These are phyloP conservation scores for Eudasyphora cyanicolor DNA, from an alignment of 2,888 invertebrate genomes.

Conservation along the genomic window DNA sequence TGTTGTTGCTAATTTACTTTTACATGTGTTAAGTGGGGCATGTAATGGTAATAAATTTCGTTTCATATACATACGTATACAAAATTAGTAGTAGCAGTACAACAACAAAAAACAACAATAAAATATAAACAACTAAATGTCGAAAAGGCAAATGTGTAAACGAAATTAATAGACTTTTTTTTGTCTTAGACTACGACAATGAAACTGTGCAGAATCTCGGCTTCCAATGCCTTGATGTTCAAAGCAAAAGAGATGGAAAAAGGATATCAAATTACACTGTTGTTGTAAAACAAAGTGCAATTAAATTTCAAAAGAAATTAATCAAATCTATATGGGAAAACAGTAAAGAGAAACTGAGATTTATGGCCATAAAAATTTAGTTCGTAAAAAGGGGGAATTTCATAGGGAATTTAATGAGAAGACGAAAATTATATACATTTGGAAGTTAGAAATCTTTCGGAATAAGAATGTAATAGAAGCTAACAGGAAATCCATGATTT, in stretches of 20 bases:
- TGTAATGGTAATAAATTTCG: conserved; percentile 61
- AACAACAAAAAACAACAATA: not conserved
- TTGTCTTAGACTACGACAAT: not conserved
- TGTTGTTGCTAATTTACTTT: conserved; percentile 60
- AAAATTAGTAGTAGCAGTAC: not conserved
- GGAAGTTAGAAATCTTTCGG: too few species aligned
- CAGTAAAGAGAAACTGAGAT: not conserved
- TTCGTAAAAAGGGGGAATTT: not conserved
- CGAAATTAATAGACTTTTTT: conserved; percentile 22
- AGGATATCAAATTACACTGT: not conserved
- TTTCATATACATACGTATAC: not conserved
- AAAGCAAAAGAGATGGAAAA: not conserved
- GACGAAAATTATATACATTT: too few species aligned
- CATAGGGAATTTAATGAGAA: too few species aligned
- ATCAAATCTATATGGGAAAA: not conserved
- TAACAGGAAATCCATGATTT: too few species aligned
- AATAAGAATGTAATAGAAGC: too few species aligned
- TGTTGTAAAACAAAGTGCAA: not conserved
- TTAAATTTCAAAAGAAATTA: conserved; percentile 8
- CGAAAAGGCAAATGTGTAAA: conserved; percentile 19
- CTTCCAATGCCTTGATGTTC: not conserved
- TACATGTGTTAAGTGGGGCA: conserved; percentile 63
- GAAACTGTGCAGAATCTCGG: not conserved
- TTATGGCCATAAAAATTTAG: not conserved
- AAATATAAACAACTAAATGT: not conserved